Base-by-base conservation (phyloP, 2,797 vertebrate genomes). In the Leucoraja ocellata region DNA sequence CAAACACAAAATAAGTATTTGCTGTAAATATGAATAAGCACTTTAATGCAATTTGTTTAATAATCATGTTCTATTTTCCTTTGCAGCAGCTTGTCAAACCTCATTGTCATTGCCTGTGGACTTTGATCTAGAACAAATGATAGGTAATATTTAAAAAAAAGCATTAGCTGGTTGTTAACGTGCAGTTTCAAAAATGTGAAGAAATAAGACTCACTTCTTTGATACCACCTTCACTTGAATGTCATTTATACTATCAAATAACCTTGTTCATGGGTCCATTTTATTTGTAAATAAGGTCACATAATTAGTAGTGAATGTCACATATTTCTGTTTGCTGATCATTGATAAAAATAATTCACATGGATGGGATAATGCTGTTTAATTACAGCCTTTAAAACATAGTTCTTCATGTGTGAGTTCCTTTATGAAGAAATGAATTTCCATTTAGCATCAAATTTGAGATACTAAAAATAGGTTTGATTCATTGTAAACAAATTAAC, bases 41-140 rank as follows among this genome's bases (percentile, higher is more conserved):
- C 4, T 32, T 86, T 86, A 86, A 84, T 3, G 32, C 28, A 61
- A 16, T 78, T 71, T 65, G 61, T 93, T 25, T n/a, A 81, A 32
- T 61, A 39, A 39, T 86, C n/a, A 79, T 36, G 93, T 79, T 81
- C 46, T 94, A 11, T 94, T 94, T 94, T 94, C 95, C 0, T 1
- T 96, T 96, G 16, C 96, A 99, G 99, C 97, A 95, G 95, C 96
- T 94, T 99, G 98, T 95, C 99, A 99, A 96, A 99, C 99, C 25
- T 94, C 96, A 18, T 96, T 99, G 84, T 98, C 98, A 39, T 96
- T 99, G 95, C 99, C 99, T 94, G 95, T 98, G 95, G 96, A 97
- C 94, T 99, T 99, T 95, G 97, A 99, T 96, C 96, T 99, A 95
- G 98, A 99, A 96, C 98, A 97, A 96, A 93, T 99, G 95, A 95